Conservation (phyloP, 1,140 invertebrate genomes). For the Oryctes rhinoceros region DNA sequence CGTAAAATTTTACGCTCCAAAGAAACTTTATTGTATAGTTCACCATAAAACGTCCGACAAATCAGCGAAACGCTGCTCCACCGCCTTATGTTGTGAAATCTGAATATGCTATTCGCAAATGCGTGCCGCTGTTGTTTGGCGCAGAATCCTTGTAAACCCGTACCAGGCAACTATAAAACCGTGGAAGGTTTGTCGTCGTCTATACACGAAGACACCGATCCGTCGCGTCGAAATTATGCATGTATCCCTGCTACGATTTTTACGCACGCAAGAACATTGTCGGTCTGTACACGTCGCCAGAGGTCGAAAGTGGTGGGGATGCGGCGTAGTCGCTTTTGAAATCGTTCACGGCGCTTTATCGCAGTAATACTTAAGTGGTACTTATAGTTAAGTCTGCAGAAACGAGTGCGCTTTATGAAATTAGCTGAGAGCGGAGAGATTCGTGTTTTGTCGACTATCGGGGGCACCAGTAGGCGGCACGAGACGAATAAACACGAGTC, state of each 20-base stretch:
- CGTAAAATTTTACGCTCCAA: conserved; percentile 26
- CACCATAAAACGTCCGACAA: conserved; percentile 27
- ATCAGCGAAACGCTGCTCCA: conserved; percentile 21
- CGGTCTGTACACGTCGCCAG: background rate
- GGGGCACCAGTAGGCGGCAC: too few species aligned
- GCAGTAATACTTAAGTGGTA: too few species aligned
- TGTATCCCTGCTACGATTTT: background rate
- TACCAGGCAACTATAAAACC: conserved; percentile 5
- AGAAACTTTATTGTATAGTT: conserved; percentile 34
- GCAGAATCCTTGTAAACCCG: background rate
- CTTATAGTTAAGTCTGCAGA: too few species aligned
- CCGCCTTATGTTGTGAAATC: conserved; percentile 1
- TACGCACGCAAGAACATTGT: background rate
- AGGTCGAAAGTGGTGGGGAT: too few species aligned
- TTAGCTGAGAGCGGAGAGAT: too few species aligned
- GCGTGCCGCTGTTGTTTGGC: background rate
- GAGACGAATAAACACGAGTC: too few species aligned
- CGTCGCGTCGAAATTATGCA: conserved; percentile 3
- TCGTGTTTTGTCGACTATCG: too few species aligned
- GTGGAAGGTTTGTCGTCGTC: conserved; percentile 22
- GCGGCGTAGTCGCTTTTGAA: too few species aligned
- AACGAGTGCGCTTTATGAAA: too few species aligned
- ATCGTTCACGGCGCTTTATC: too few species aligned
- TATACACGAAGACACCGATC: background rate
- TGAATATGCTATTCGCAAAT: conserved; percentile 33